These are phyloP conservation scores for Microtus obscurus DNA, from an alignment of 2,797 vertebrate species.

Conservation along the genomic window DNA sequence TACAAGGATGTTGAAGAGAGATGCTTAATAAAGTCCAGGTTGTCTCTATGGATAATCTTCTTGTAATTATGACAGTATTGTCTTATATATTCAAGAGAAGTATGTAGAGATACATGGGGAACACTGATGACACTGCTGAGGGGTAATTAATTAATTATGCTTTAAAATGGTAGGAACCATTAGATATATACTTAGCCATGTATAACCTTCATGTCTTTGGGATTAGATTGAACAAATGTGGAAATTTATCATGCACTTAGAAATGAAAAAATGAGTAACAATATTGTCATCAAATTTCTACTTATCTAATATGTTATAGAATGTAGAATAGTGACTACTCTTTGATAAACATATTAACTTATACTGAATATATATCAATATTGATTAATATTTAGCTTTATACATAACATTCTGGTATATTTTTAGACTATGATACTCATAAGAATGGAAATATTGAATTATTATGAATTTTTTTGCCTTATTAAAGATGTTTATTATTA, in stretches of 20 bases:
- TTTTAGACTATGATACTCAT: neutral
- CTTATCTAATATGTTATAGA: neutral
- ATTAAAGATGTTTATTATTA: neutral
- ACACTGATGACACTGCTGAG: neutral
- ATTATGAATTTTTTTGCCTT: neutral
- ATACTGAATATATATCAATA: neutral
- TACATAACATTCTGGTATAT: neutral
- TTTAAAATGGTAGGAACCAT: constrained; percentile 15
- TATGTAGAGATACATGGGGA: neutral
- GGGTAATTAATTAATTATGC: neutral
- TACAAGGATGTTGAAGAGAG: neutral
- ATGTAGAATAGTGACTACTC: neutral
- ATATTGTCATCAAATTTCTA: neutral
- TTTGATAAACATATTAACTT: neutral
- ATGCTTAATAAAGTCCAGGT: constrained; percentile 25
- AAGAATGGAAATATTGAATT: neutral
- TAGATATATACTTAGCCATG: constrained; percentile 8
- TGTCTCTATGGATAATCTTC: neutral
- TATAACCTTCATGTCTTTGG: neutral
- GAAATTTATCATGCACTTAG: neutral
- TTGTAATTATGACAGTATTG: neutral
- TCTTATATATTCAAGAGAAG: neutral
- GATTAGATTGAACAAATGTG: neutral
- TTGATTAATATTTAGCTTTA: neutral
- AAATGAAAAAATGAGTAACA: neutral